These are phyloP conservation scores for Cotesia glomerata DNA, from an alignment of 1,140 invertebrate genomes.

Conservation along the genomic window DNA sequence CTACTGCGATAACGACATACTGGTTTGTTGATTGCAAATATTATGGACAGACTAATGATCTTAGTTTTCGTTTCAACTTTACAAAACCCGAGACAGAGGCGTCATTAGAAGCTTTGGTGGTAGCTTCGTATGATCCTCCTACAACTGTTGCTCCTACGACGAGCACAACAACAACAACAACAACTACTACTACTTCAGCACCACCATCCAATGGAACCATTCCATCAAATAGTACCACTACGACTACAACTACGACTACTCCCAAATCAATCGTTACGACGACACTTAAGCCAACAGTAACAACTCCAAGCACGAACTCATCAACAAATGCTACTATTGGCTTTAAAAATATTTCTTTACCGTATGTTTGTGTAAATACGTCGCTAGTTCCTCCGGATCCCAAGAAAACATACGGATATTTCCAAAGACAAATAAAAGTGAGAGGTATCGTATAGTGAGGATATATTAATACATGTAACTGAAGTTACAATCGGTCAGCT, in stretches of 20 bases:
- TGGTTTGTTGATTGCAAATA: conserved; percentile 82
- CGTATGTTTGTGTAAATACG: conserved; percentile 68
- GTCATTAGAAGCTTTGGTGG: conserved; percentile 72
- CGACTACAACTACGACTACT: conserved; percentile 33
- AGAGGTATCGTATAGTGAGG: conserved; percentile 63
- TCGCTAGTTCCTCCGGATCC: conserved; percentile 68
- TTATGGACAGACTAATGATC: conserved; percentile 69
- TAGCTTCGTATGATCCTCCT: conserved; percentile 70
- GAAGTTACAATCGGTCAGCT: no score
- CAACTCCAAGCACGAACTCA: conserved; percentile 34
- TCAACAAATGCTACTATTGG: conserved; percentile 19
- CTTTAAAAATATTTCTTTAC: conserved; percentile 46
- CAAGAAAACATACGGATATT: conserved; percentile 77
- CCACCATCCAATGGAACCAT: conserved; percentile 41
- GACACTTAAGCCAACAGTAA: conserved; percentile 33
- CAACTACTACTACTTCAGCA: conserved; percentile 34
- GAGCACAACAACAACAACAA: conserved; percentile 39
- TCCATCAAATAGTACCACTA: conserved; percentile 10
- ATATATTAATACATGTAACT: neutral
- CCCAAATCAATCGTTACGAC: conserved; percentile 35
- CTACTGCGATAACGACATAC: conserved; percentile 70
- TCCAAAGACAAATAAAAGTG: conserved; percentile 66
- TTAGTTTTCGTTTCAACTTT: conserved; percentile 70
- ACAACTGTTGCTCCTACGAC: conserved; percentile 67
- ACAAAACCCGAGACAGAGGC: conserved; percentile 66